Evolutionary conservation across 2,888 invertebrate species (phyloP).

Genomic region (Drosophila siamana): DNA sequence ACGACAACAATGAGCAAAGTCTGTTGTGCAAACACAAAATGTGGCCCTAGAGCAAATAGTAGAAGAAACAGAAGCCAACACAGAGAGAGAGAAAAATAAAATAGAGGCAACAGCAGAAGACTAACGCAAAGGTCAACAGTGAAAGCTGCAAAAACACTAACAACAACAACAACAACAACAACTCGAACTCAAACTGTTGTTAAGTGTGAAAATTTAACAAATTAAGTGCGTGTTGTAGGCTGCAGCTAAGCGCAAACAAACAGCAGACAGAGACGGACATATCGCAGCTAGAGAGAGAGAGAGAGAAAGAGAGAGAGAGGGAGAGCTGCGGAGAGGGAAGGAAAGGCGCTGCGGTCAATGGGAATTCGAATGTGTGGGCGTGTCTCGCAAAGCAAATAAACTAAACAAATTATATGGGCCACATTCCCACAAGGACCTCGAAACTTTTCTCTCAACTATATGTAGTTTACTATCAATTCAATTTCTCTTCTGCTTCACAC

Average conservation of each 20-base stretch:
- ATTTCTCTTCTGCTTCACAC: too few relatives aligned
- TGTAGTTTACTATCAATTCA: not conserved
- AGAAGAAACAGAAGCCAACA: constrained; percentile 26
- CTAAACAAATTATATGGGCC: not conserved
- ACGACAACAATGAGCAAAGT: constrained; percentile 2
- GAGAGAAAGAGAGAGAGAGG: constrained; percentile 3
- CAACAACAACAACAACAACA: constrained; percentile 36
- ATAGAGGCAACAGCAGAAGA: constrained; percentile 13
- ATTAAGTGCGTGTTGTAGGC: constrained; percentile 60
- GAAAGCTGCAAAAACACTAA: too few relatives aligned
- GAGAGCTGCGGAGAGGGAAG: not conserved
- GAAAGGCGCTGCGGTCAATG: too few relatives aligned
- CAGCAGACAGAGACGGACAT: too few relatives aligned
- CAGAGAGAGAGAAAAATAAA: not conserved
- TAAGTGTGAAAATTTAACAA: constrained; percentile 80
- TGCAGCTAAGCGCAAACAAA: not conserved
- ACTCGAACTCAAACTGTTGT: constrained; percentile 45
- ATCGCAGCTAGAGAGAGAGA: constrained; percentile 20
- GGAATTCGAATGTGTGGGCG: not conserved
- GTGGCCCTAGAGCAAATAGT: constrained; percentile 61
- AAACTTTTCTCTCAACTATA: too few relatives aligned
- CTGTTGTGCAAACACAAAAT: constrained; percentile 72
- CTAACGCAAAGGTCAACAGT: constrained; percentile 52
- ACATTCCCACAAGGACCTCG: not conserved
- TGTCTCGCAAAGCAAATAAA: not conserved